Base-by-base conservation (phyloP, 2,888 invertebrate species). In the Agrilus biguttatus region DNA sequence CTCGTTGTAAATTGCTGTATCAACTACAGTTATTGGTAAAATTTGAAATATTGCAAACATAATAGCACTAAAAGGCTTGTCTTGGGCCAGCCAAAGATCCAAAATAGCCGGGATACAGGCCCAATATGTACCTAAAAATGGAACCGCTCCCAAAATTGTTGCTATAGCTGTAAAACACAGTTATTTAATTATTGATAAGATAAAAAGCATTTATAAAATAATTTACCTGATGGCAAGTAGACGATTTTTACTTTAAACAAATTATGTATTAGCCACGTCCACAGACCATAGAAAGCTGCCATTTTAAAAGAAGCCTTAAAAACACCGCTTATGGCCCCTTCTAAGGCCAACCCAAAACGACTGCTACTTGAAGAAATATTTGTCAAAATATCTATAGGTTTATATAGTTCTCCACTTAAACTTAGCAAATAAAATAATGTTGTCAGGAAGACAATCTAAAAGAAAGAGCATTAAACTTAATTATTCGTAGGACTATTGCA, bases 261-360 rank as follows among this genome's bases (percentile, higher is more conserved):
- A 51, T 89, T 91, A 65, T 98, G 97, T 41, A 92, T 86, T 48
- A 97, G 77, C 92, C 96, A 98, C 0, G 97, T 97, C 80, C 96
- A 98, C 49, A 97, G 73, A 0, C 96, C 97, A 62, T 98, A 97
- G 69, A 98, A 98, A 0, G 87, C 73, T 1, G 93, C 89, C 79
- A 97, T 89, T 70, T 97, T 98, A 56, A 95, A 84, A 3, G 96
- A 93, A 0, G 96, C 95, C 46, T 88, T 79, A 62, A 98, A 89
- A 12, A 98, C 97, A 53, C 92, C 91, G 54, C 91, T 92, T 42
- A 91, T 82, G 0, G 90, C 88, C 47, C 82, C 85, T 56, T 90
- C 89, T 21, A 91, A 70, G 0, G 90, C 87, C 46, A 82, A 74
- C 4, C 87, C 89, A 45, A 90, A 78, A 53, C 84, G 76, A 8